Conservation (phyloP, 92 coral and sea anemone genomes). For the Parazoanthus darwini region DNA sequence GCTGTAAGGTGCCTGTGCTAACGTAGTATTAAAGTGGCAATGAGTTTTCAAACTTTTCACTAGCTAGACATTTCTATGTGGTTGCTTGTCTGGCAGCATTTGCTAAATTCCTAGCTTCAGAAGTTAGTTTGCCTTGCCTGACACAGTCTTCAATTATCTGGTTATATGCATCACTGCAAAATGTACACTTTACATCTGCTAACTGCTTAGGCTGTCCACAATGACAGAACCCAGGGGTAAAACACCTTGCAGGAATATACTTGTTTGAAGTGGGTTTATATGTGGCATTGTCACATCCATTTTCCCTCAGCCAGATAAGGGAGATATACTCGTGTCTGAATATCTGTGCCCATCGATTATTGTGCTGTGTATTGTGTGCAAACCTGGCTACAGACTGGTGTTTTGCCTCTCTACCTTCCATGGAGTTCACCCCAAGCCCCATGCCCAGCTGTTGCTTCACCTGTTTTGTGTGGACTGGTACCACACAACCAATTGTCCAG, state of each 20-base stretch:
- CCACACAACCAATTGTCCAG: slow-evolving; percentile 61
- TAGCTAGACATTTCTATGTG: neutral
- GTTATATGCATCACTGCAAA: slow-evolving; percentile 49
- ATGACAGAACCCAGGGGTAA: slow-evolving; percentile 48
- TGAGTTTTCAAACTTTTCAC: neutral
- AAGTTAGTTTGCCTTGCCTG: slow-evolving; percentile 44
- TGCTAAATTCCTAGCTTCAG: slow-evolving; percentile 45
- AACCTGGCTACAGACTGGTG: slow-evolving; percentile 55
- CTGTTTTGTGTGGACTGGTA: slow-evolving; percentile 56
- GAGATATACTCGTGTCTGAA: slow-evolving; percentile 66
- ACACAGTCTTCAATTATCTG: slow-evolving; percentile 47
- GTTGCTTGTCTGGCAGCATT: neutral
- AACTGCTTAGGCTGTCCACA: slow-evolving; percentile 60
- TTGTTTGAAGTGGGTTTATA: slow-evolving; percentile 34
- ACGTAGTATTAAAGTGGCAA: neutral
- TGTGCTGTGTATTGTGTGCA: slow-evolving; percentile 57
- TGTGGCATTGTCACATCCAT: slow-evolving; percentile 50
- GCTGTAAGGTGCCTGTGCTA: no score
- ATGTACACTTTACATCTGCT: slow-evolving; percentile 37
- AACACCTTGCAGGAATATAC: slow-evolving; percentile 46
- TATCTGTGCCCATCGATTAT: slow-evolving; percentile 57
- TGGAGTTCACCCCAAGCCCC: slow-evolving; percentile 51
- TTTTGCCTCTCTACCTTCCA: slow-evolving; percentile 60
- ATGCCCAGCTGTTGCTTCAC: slow-evolving; percentile 42
- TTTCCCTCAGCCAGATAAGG: slow-evolving; percentile 66